Base-by-base conservation (phyloP, 2,888 invertebrate species). In the Dasysyrphus albostriatus region DNA sequence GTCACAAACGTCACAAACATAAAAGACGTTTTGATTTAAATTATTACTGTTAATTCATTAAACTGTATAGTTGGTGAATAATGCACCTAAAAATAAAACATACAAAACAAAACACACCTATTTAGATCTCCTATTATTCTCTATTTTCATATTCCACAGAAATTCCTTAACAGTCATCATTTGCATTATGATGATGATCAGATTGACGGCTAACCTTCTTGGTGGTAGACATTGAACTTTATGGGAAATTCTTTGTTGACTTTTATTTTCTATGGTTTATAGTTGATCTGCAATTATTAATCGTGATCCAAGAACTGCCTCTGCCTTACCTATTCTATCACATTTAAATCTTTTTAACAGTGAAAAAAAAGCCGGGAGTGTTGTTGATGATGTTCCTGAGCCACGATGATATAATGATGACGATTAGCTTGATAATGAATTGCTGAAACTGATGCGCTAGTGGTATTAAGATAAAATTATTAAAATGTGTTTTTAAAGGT, bases 151-250 rank as follows among this genome's bases (percentile, higher is more conserved):
- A 59, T 59, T 59, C 39, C 12, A 5, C 39, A 69, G 69, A 54
- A 47, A 59, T 77, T 49, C 69, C 19, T 42, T 16, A 39, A 39
- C 59, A 49, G 32, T 49, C 77, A 77, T 59, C 16, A 69, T 39
- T 69, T 12, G 59, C 32, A 69, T 59, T 59, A 39, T 37, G 63
- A 54, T 75, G 34, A 72, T 72, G 42, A 56, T 56, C 29, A 54
- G 56, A 19, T 59, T 59, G 58, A 44, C 56, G n/a, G 34, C 3
- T 65, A 34, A 56, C 56, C 75, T 54, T 56, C 63, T 70, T 47
- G 24, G 29, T 42, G 49, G 32, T 63, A 76, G 61, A 63, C 70
- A 72, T 65, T 82, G 82, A 82, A 76, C 82, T 82, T 82, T 77
- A 82, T 70, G 34, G 56, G 58, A 58, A 58, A 39, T 58, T 54